These are phyloP conservation scores for Drosophila paranaensis DNA, from an alignment of 2,888 invertebrate genomes.

Conservation along the genomic window DNA sequence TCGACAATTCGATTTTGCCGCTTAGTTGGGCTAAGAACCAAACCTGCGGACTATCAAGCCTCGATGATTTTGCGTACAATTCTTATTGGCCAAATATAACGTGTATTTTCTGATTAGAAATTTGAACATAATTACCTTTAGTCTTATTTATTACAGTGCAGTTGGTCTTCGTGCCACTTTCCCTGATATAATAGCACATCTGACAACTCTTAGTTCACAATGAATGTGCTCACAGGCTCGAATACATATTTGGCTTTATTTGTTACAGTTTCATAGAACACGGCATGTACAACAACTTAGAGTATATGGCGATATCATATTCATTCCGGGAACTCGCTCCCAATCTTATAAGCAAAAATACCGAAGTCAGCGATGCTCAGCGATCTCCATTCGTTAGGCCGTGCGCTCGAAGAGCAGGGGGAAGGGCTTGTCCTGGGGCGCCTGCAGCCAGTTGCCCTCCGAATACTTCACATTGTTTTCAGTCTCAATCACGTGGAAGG, in stretches of 20 bases:
- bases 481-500: conserved; percentile 96
- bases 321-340: conserved; percentile 22
- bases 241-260: conserved; percentile 47
- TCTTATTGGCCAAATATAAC: background rate
- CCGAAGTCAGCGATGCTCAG: conserved; percentile 41
- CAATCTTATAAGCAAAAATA: conserved; percentile 65
- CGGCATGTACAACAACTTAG: conserved; percentile 60
- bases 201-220: background rate
- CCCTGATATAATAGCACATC: background rate
- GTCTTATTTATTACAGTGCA: no score
- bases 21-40: no score
- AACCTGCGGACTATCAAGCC: no score
- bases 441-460: conserved; percentile 94
- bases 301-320: conserved; percentile 36
- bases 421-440: conserved; percentile 89
- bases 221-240: no score
- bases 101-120: background rate
- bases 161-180: no score
- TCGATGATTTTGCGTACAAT: background rate
- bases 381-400: conserved; percentile 54
- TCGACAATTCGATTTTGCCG: no score
- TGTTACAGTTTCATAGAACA: conserved; percentile 41
- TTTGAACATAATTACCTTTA: no score
- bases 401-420: conserved; percentile 87
- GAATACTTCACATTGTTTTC: conserved; percentile 89